These are phyloP conservation scores for Parotocinclus haroldoi DNA, from an alignment of 2,797 vertebrate genomes.

Conservation along the genomic window DNA sequence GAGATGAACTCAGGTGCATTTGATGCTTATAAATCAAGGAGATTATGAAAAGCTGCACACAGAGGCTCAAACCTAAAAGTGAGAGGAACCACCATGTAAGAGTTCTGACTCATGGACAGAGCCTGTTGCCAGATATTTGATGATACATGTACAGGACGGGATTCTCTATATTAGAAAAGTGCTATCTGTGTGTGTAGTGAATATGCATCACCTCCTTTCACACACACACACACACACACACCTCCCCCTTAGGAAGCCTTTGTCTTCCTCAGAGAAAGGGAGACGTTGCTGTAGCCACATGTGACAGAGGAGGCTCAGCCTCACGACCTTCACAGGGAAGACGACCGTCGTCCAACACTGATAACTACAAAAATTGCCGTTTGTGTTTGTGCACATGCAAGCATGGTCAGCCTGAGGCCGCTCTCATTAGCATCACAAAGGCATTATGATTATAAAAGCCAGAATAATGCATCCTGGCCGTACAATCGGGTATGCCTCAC, in stretches of 20 bases:
- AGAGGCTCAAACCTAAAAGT: too few relatives aligned
- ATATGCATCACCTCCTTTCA: conserved; percentile 6
- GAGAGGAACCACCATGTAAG: too few relatives aligned
- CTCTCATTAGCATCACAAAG: conserved; percentile 74
- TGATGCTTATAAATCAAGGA: too few relatives aligned
- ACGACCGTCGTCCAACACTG: conserved; percentile 45
- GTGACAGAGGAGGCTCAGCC: neutral
- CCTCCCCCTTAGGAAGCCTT: conserved; percentile 51
- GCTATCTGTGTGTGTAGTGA: neutral
- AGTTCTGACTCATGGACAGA: too few relatives aligned
- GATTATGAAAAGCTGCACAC: too few relatives aligned
- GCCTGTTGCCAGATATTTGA: too few relatives aligned
- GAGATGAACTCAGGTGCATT: too few relatives aligned
- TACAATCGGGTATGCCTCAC: conserved; percentile 9
- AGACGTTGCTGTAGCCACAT: neutral
- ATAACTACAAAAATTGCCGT: conserved; percentile 16
- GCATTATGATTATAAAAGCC: conserved; percentile 63
- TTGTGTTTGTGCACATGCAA: conserved; percentile 22
- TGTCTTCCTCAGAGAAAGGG: conserved; percentile 58
- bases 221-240: conserved; percentile 38
- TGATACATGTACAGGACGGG: too few relatives aligned
- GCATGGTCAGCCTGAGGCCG: conserved; percentile 51
- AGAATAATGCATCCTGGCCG: neutral
- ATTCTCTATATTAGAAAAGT: too few relatives aligned
- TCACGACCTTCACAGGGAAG: neutral